Conservation (phyloP, 1,140 invertebrate species). For the Drosophila punjabiensis region DNA sequence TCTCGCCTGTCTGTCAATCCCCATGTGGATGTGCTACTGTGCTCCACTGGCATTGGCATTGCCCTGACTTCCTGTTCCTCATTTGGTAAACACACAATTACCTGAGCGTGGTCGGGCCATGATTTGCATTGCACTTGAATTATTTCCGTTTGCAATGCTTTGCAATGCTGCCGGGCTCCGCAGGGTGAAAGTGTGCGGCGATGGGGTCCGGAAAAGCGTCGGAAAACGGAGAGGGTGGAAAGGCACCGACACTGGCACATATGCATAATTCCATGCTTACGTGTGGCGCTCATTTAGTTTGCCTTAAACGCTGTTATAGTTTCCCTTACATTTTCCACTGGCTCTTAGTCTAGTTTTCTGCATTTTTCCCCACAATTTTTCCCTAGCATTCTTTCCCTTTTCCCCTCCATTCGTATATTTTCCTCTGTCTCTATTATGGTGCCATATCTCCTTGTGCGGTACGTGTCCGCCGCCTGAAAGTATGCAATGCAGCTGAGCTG, state of each 20-base stretch:
- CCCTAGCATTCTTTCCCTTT: background rate
- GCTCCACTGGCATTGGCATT: slow-evolving; percentile 44
- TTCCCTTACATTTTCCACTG: slow-evolving; percentile 9
- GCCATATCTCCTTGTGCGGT: slow-evolving; percentile 47
- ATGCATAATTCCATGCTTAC: slow-evolving; percentile 75
- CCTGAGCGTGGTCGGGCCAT: slow-evolving; percentile 67
- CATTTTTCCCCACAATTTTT: background rate
- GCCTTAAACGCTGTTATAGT: slow-evolving; percentile 71
- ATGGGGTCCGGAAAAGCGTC: slow-evolving; percentile 2
- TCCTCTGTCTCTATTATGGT: slow-evolving; percentile 51
- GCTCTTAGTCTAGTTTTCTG: slow-evolving; percentile 5
- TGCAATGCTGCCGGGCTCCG: slow-evolving; percentile 2
- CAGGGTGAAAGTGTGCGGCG: slow-evolving; percentile 16
- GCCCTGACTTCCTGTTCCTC: slow-evolving; percentile 43
- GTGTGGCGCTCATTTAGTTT: slow-evolving; percentile 75
- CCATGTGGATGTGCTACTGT: slow-evolving; percentile 12
- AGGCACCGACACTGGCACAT: slow-evolving; percentile 39
- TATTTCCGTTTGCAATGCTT: slow-evolving; percentile 70
- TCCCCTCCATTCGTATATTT: slow-evolving; percentile 9
- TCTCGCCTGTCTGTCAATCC: slow-evolving; percentile 7
- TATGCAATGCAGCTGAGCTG: slow-evolving; percentile 48
- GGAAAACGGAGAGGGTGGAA: slow-evolving; percentile 3
- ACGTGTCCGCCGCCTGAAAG: slow-evolving; percentile 37
- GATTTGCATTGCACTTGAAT: slow-evolving; percentile 82
- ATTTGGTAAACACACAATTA: slow-evolving; percentile 75